Conservation (phyloP, 2,797 vertebrate species). For the Parotocinclus haroldoi region DNA sequence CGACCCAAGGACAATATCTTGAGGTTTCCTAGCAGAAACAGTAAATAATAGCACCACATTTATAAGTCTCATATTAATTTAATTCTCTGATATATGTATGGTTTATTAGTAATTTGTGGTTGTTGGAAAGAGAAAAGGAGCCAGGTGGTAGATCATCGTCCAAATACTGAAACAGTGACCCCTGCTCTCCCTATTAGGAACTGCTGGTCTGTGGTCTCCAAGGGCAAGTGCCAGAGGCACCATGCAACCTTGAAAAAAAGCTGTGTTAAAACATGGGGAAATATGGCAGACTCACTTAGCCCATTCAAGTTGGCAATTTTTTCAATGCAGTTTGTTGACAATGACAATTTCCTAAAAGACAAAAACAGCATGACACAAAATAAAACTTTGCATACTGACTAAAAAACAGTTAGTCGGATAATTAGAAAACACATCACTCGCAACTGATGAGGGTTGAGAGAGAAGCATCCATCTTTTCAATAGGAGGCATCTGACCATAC, state of each 20-base stretch:
- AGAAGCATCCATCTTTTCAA: constrained; percentile 93
- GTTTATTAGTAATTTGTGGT: too few relatives aligned
- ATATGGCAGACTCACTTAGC: constrained; percentile 81
- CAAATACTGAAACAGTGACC: too few relatives aligned
- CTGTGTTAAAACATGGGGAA: not conserved
- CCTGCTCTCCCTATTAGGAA: too few relatives aligned
- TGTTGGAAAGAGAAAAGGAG: too few relatives aligned
- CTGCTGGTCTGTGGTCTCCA: too few relatives aligned
- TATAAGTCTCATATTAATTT: too few relatives aligned
- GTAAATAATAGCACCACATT: constrained; percentile 3
- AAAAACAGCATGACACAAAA: constrained; percentile 27
- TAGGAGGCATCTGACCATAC: constrained; percentile 87
- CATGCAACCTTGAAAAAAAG: not conserved
- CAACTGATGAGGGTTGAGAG: constrained; percentile 83
- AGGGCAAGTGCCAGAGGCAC: too few relatives aligned
- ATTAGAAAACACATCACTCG: constrained; percentile 73
- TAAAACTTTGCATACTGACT: not conserved
- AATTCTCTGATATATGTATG: too few relatives aligned
- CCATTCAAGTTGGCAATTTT: constrained; percentile 92
- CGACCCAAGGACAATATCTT: constrained; percentile 92
- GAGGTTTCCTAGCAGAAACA: constrained; percentile 79
- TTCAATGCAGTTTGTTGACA: constrained; percentile 97
- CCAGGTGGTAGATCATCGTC: too few relatives aligned
- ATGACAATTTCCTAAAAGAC: constrained; percentile 82
- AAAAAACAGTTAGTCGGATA: not conserved